Base-by-base conservation (phyloP, 2,888 invertebrate genomes). In the Mystacides longicornis region DNA sequence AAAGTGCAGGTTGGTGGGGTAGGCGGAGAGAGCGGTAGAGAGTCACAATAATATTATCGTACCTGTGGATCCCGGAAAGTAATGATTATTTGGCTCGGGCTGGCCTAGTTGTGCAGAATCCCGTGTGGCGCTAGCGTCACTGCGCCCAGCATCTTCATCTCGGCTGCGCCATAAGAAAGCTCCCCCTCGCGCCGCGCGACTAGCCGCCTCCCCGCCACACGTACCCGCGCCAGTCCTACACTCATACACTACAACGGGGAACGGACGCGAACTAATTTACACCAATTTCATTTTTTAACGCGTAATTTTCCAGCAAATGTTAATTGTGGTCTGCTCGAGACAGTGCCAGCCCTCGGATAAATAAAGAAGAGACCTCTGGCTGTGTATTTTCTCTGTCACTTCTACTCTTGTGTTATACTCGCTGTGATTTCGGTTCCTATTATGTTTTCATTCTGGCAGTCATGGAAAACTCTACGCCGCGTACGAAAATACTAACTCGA, bases 71-170 rank as follows among this genome's bases (percentile, higher is more conserved):
- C 72, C 71, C 71, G 72, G 73, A 75, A 77, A 77, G 74, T 77
- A 77, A 77, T 75, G 77, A 77, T 77, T 77, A 77, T 77, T 77
- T 70, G 73, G 76, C 75, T 73, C 72, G 69, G 31, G 14, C 37
- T 14, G 14, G 37, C 20, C 19, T 21, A 46, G 46, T 57, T 52
- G 49, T 42, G 33, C 58, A 58, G 55, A 52, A 23, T 58, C 55
- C 55, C 58, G 31, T 31, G 52, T 47, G 48, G 37, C 45, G 37
- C 53, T 31, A 22, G n/a, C n/a, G 22, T 23, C 53, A 18, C 27
- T 49, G 31, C 49, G 54, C 54, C 18, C 46, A 46, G 46, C 21
- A 46, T 37, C 37, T 37, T 37, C 37, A 37, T 37, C 37, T 37
- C 37, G 37, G 37, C 37, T 46, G 46, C 46, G 46, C 46, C 7